Evolutionary conservation across 35 echinoderm and acorn worm genomes (phyloP).

Genomic region (Chiridota heheva): DNA sequence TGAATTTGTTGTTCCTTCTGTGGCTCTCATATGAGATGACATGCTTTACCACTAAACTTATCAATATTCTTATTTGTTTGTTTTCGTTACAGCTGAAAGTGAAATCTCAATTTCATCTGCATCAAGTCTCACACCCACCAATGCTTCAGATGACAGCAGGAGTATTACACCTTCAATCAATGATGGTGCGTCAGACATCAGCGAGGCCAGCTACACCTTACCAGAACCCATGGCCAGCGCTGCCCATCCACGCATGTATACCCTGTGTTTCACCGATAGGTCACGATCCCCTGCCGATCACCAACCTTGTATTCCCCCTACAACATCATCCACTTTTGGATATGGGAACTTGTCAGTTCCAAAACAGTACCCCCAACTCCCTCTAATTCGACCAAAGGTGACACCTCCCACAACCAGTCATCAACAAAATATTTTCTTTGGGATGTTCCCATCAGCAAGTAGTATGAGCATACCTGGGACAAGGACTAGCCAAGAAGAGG

Average conservation of each 20-base stretch:
- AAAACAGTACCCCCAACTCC: not conserved
- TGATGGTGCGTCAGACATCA: slow-evolving; percentile 75
- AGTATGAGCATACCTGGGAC: slow-evolving; percentile 20
- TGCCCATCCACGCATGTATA: slow-evolving; percentile 68
- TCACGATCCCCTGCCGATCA: too few species aligned
- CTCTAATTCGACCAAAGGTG: not conserved
- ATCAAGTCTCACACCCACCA: slow-evolving; percentile 50
- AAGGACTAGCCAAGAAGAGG: not conserved
- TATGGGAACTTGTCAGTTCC: not conserved
- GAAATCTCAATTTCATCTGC: slow-evolving; percentile 33
- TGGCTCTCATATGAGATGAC: too few species aligned
- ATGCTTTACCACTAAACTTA: too few species aligned
- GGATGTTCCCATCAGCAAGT: slow-evolving; percentile 42
- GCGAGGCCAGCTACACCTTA: slow-evolving; percentile 66
- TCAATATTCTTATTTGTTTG: not conserved
- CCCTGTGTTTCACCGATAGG: slow-evolving; percentile 60
- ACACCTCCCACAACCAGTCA: not conserved
- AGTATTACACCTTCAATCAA: slow-evolving; percentile 45
- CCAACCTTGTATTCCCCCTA: too few species aligned
- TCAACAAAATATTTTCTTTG: slow-evolving; percentile 56
- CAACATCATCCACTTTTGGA: not conserved
- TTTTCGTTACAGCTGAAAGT: slow-evolving; percentile 36
- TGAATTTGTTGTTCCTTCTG: not conserved
- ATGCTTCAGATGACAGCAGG: slow-evolving; percentile 36
- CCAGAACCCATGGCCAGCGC: slow-evolving; percentile 73